phyloP scores from a whole-genome alignment of 2,888 invertebrate species.

The Ptychoptera albimana region DNA sequence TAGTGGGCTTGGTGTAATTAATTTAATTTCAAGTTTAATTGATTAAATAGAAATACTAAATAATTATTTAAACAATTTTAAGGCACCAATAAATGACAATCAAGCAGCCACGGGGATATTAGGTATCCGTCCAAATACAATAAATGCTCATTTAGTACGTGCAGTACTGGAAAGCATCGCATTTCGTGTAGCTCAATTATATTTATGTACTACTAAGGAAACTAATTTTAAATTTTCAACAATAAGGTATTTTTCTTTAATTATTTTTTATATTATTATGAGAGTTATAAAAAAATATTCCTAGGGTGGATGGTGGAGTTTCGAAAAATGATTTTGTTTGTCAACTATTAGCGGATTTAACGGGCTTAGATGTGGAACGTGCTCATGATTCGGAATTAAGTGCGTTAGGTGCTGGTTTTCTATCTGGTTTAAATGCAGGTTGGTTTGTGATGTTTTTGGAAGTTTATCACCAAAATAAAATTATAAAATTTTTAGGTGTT shows the following conservation, averaged over 20 bases:
- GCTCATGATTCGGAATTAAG: constrained; percentile 63
- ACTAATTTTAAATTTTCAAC: constrained; percentile 39
- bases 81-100: constrained; percentile 83
- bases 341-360: constrained; percentile 73
- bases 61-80: constrained; percentile 8
- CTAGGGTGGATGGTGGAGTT: constrained; percentile 91
- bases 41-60: background rate
- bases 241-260: constrained; percentile 36
- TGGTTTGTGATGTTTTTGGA: constrained; percentile 11
- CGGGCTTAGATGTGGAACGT: constrained; percentile 57
- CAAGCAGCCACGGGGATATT: constrained; percentile 72
- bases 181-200: constrained; percentile 65
- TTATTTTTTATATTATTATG: background rate
- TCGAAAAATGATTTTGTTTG: constrained; percentile 82
- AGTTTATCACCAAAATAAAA: too few relatives aligned
- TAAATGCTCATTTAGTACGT: constrained; percentile 60
- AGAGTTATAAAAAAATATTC: background rate
- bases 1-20: constrained; percentile 72
- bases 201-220: constrained; percentile 54
- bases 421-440: constrained; percentile 71
- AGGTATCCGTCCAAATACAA: constrained; percentile 47
- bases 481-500: constrained; percentile 36
- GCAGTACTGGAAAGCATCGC: constrained; percentile 75
- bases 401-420: constrained; percentile 68
- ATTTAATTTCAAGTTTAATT: constrained; percentile 8